Evolutionary conservation across 2,113 vertebrate species (phyloP).

Genomic region (Gallinago undulata): DNA sequence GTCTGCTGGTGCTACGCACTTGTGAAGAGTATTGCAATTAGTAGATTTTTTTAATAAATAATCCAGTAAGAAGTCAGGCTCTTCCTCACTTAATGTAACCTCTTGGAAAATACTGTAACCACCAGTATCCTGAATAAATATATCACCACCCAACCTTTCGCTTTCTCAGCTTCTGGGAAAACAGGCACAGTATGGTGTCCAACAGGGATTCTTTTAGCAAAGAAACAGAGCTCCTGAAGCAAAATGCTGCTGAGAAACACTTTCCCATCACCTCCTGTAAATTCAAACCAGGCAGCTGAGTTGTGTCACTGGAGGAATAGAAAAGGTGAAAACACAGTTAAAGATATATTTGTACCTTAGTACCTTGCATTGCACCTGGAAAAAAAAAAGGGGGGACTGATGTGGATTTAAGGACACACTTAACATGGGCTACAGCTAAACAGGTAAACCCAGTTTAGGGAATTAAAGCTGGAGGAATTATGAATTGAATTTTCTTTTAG

Average conservation of each 20-base stretch:
- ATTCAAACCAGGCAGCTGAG: not conserved
- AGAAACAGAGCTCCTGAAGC: not conserved
- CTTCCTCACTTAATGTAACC: not conserved
- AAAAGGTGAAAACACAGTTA: not conserved
- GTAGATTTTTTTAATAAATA: not conserved
- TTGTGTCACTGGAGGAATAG: not conserved
- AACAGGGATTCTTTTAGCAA: not conserved
- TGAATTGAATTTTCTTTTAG: not conserved
- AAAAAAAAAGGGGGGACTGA: rapidly evolving
- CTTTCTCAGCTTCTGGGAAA: not conserved
- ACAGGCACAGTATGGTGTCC: not conserved
- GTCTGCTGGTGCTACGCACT: not conserved
- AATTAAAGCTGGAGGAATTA: not conserved
- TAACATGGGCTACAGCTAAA: not conserved
- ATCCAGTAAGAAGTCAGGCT: not conserved
- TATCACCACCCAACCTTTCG: not conserved
- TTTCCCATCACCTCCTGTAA: not conserved
- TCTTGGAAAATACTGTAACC: not conserved
- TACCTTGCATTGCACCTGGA: not conserved
- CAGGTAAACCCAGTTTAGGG: not conserved
- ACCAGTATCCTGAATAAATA: not conserved
- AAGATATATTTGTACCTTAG: not conserved
- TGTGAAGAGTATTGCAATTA: not conserved
- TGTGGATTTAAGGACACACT: not conserved
- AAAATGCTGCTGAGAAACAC: not conserved